These are phyloP conservation scores for Mungos mungo DNA, from an alignment of 2,113 vertebrate genomes.

Conservation along the genomic window DNA sequence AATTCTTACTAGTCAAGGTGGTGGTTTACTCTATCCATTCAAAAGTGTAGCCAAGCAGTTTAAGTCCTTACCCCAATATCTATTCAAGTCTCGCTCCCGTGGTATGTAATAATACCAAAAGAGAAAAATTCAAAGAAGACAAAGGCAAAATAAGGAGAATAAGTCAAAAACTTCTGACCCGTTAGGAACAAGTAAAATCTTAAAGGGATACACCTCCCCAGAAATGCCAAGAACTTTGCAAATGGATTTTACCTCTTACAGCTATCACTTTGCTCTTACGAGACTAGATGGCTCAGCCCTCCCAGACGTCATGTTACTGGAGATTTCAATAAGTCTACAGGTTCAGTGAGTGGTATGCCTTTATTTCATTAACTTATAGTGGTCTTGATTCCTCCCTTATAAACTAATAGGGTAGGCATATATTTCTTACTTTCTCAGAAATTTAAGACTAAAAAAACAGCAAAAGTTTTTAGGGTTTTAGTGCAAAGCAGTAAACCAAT, in stretches of 20 bases:
- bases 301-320: not conserved
- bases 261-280: not conserved
- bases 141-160: not conserved
- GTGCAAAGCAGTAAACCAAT: not conserved
- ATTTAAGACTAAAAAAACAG: not conserved
- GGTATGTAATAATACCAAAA: not conserved
- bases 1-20: not conserved
- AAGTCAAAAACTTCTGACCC: not conserved
- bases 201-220: not conserved
- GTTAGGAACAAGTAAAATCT: not conserved
- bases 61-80: not conserved
- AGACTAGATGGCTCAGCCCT: not conserved
- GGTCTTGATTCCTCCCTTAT: not conserved
- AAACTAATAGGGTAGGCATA: not conserved
- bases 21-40: not conserved
- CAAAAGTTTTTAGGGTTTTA: not conserved
- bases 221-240: not conserved
- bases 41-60: not conserved
- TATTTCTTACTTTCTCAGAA: constrained; percentile 12
- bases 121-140: not conserved
- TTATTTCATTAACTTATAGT: not conserved
- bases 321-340: not conserved
- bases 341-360: not conserved
- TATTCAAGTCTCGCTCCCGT: not conserved
- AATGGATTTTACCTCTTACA: not conserved